phyloP scores from a whole-genome alignment of 2,113 vertebrate genomes.

The Felis catus region DNA sequence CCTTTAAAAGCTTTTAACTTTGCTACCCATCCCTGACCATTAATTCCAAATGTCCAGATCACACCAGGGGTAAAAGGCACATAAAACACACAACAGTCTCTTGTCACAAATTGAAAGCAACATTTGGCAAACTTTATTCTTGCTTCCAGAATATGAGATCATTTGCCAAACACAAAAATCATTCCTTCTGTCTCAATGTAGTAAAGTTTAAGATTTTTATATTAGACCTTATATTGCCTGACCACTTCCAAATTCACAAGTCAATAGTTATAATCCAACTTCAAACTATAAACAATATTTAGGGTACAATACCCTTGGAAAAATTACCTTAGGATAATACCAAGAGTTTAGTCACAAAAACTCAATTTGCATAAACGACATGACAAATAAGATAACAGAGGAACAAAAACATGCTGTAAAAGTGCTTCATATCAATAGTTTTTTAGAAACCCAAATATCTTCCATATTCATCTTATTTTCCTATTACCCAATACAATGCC shows the following conservation, averaged over 20 bases:
- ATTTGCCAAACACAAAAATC: not conserved
- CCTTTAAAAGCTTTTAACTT: slow-evolving; percentile 8
- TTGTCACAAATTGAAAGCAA: slow-evolving; percentile 8
- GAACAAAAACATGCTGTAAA: not conserved
- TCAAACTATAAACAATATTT: not conserved
- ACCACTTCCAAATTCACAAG: not conserved
- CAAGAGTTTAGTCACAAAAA: slow-evolving; percentile 20
- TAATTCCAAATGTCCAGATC: not conserved
- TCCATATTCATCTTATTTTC: not conserved
- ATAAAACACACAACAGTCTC: not conserved
- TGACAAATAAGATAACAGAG: not conserved
- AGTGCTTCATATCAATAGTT: not conserved
- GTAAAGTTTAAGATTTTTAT: not conserved
- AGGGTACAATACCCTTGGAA: not conserved
- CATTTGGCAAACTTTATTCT: not conserved
- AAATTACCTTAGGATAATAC: not conserved
- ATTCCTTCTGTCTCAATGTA: not conserved
- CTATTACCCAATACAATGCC: not conserved
- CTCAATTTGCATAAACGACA: not conserved
- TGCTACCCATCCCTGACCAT: not conserved
- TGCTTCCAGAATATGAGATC: not conserved
- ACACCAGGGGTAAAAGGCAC: not conserved
- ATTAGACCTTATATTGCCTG: not conserved
- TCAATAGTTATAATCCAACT: not conserved
- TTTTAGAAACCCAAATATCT: not conserved